A percentile compares a stretch with the other conserved stretches of the same genome.
Evolutionary conservation across 2,888 invertebrate species (phyloP).

Genomic region (Aproaerema taeniolella): DNA sequence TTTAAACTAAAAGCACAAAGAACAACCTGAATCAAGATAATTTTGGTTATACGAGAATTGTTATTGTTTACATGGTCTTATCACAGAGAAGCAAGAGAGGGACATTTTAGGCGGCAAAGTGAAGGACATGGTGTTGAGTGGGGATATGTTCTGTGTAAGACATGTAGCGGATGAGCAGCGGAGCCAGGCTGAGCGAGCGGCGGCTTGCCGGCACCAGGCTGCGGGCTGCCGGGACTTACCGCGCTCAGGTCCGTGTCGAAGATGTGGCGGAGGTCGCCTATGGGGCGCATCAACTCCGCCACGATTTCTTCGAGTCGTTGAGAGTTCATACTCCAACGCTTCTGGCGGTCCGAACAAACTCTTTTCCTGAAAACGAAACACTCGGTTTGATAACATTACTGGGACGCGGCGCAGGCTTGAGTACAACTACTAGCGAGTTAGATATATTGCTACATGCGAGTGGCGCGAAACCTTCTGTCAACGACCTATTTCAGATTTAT

Average conservation of each 20-base stretch:
- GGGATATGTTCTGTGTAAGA: too few relatives aligned
- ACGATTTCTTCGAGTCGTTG: constrained; percentile 62
- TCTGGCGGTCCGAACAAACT: constrained; percentile 44
- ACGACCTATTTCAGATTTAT: constrained; percentile 44
- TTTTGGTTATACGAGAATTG: too few relatives aligned
- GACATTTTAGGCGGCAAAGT: too few relatives aligned
- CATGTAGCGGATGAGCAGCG: too few relatives aligned
- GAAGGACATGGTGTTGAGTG: too few relatives aligned
- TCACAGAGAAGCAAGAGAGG: too few relatives aligned
- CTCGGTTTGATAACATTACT: constrained; percentile 58
- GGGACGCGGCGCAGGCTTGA: constrained; percentile 40
- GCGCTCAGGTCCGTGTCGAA: constrained; percentile 64
- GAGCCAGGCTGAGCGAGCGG: too few relatives aligned
- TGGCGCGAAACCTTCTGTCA: constrained; percentile 71
- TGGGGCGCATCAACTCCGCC: constrained; percentile 64
- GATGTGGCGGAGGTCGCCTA: constrained; percentile 56
- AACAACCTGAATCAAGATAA: too few relatives aligned
- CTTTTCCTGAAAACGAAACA: constrained; percentile 55
- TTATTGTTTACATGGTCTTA: too few relatives aligned
- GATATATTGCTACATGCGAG: constrained; percentile 27
- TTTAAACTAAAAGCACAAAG: too few relatives aligned
- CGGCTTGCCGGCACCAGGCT: not conserved
- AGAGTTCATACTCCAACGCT: constrained; percentile 68
- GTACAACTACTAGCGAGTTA: constrained; percentile 34
- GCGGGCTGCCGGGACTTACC: constrained; percentile 36